phyloP scores from a whole-genome alignment of 2,888 invertebrate genomes.

The Saturnia pavonia region DNA sequence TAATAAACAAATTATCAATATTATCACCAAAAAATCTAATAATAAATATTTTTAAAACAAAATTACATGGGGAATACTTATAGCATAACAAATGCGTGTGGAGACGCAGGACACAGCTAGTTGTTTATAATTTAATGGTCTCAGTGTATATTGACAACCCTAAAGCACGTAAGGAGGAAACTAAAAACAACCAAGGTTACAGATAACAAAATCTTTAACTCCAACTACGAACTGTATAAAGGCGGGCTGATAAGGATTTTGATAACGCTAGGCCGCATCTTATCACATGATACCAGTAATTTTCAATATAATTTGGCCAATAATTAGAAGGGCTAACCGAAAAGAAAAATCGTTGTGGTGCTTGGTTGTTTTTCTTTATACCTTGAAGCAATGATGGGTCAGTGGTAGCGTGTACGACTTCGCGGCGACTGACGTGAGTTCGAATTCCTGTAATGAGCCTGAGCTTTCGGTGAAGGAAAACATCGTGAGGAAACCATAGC shows the following conservation, averaged over 20 bases:
- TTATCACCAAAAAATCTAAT: no score
- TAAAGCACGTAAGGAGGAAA: conserved; percentile 4
- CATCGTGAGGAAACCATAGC: no score
- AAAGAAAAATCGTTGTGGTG: background rate
- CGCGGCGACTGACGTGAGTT: no score
- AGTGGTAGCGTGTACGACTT: no score
- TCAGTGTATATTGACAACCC: background rate
- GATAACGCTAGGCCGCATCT: conserved; percentile 2
- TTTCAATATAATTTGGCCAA: conserved; percentile 5
- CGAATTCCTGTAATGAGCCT: no score
- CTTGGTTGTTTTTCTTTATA: background rate
- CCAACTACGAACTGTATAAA: background rate
- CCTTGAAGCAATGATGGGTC: no score
- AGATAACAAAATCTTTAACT: conserved; percentile 5
- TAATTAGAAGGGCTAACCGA: background rate
- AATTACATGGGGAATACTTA: no score
- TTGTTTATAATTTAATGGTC: background rate
- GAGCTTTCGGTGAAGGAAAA: no score
- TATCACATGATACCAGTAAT: background rate
- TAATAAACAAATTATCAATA: no score
- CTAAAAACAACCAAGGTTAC: background rate
- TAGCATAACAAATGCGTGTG: no score
- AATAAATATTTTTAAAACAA: no score
- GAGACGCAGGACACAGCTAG: no score
- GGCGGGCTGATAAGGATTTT: conserved; percentile 11